phyloP scores from a whole-genome alignment of 2,888 invertebrate genomes.

The Octonoba sinensis region DNA sequence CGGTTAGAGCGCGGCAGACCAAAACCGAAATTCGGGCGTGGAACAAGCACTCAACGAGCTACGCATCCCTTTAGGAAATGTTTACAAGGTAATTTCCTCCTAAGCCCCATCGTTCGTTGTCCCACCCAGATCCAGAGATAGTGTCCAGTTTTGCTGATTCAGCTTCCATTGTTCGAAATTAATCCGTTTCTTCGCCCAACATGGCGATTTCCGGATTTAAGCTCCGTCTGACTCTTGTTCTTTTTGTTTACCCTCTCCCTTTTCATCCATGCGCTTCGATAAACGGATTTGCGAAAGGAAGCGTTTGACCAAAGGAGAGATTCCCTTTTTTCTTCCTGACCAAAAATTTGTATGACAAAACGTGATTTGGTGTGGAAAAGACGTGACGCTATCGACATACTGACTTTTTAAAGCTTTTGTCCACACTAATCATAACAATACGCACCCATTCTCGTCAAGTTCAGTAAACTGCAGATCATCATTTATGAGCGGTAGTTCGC shows the following conservation, averaged over 20 bases:
- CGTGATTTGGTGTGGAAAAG: conserved; percentile 45
- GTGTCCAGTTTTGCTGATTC: conserved; percentile 38
- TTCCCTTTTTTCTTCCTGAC: conserved; percentile 5
- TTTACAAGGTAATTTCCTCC: conserved; percentile 59
- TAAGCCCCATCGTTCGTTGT: background rate
- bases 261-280: conserved; percentile 32
- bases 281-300: conserved; percentile 59
- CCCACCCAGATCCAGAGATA: conserved; percentile 48
- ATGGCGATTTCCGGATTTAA: conserved; percentile 58
- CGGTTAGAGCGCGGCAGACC: conserved; percentile 17
- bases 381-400: conserved; percentile 28
- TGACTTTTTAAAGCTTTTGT: conserved; percentile 26
- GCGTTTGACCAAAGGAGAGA: conserved; percentile 39
- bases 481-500: too few relatives aligned
- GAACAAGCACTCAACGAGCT: conserved; percentile 33
- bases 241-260: conserved; percentile 10
- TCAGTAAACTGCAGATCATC: conserved; percentile 27
- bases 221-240: conserved; percentile 13
- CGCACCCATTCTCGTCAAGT: background rate
- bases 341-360: conserved; percentile 60
- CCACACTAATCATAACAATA: conserved; percentile 16
- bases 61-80: conserved; percentile 60
- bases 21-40: conserved; percentile 27
- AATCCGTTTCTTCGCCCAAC: conserved; percentile 55
- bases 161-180: conserved; percentile 52